Percentiles rank a stretch among this genome's conserved stretches.
These are phyloP conservation scores for Falco biarmicus DNA, from an alignment of 2,797 vertebrate species.

Conservation along the genomic window DNA sequence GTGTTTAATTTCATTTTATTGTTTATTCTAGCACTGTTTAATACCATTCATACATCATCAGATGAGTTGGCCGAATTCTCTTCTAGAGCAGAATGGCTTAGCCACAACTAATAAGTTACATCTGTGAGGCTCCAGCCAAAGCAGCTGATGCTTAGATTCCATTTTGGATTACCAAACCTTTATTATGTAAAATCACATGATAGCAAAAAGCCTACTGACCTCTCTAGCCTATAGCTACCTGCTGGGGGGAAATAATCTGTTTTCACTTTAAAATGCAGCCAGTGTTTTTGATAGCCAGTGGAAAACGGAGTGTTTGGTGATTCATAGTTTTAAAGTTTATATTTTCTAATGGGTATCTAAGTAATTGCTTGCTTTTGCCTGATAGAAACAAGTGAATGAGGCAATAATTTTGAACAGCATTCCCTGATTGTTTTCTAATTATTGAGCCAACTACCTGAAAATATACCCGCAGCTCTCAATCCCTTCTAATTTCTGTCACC, in stretches of 20 bases:
- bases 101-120: not conserved
- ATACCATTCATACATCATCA: rapidly evolving
- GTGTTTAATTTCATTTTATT: not conserved
- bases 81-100: not conserved
- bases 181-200: not conserved
- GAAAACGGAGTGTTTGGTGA: not conserved
- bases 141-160: not conserved
- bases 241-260: not conserved
- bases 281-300: not conserved
- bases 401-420: no score
- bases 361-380: not conserved
- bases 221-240: not conserved
- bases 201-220: not conserved
- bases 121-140: not conserved
- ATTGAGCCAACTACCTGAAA: not conserved
- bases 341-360: not conserved
- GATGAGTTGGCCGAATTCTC: not conserved
- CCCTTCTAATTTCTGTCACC: not conserved
- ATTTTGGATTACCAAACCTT: not conserved
- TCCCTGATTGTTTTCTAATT: not conserved
- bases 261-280: not conserved
- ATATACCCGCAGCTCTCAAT: not conserved
- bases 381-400: not conserved
- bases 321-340: not conserved
- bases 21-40: not conserved